Evolutionary conservation across 2,888 invertebrate genomes (phyloP).

Genomic region (Limenitis arthemis): DNA sequence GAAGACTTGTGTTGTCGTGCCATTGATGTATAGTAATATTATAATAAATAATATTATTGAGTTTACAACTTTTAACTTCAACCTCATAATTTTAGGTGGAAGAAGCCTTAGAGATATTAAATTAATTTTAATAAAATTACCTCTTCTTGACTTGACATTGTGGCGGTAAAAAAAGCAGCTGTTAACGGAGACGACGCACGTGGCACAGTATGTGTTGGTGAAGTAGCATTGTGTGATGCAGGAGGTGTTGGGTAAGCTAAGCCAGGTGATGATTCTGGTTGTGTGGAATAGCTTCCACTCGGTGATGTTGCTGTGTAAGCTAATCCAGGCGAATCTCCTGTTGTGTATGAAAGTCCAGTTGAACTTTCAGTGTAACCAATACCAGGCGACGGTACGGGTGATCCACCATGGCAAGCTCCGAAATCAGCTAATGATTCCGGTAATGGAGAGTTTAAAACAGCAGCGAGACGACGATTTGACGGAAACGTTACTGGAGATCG

Average conservation of each 20-base stretch:
- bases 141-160: slow-evolving; percentile 89
- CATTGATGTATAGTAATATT: slow-evolving; percentile 56
- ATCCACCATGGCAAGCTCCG: slow-evolving; percentile 81
- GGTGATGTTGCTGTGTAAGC: slow-evolving; percentile 57
- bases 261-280: slow-evolving; percentile 75
- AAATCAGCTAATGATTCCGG: slow-evolving; percentile 88
- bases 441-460: slow-evolving; percentile 82
- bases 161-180: slow-evolving; percentile 86
- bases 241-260: slow-evolving; percentile 90
- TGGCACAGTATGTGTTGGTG: slow-evolving; percentile 74
- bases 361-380: slow-evolving; percentile 59
- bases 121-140: slow-evolving; percentile 32
- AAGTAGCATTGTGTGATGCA: slow-evolving; percentile 87
- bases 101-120: slow-evolving; percentile 77
- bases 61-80: neutral
- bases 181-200: slow-evolving; percentile 86
- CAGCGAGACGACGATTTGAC: slow-evolving; percentile 82
- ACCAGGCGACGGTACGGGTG: slow-evolving; percentile 67
- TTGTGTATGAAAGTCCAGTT: slow-evolving; percentile 85
- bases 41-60: neutral
- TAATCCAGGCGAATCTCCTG: slow-evolving; percentile 66
- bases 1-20: slow-evolving; percentile 53
- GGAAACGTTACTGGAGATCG: slow-evolving; percentile 72
- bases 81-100: slow-evolving; percentile 69
- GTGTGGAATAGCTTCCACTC: slow-evolving; percentile 55